Evolutionary conservation across 2,113 vertebrate genomes (phyloP).

Genomic region (Panthera tigris): DNA sequence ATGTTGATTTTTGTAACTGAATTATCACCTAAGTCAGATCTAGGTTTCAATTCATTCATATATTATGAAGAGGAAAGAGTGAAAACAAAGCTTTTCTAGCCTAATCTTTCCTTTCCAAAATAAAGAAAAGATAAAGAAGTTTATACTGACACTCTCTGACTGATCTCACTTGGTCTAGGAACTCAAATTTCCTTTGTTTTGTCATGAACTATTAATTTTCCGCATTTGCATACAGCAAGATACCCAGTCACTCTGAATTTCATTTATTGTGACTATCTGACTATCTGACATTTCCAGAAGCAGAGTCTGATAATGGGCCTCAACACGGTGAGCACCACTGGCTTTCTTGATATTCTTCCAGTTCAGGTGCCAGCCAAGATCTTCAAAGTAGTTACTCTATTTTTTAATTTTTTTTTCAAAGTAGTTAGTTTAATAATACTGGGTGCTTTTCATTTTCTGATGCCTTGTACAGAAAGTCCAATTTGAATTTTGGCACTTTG

Average conservation of each 20-base stretch:
- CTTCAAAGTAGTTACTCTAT: background rate
- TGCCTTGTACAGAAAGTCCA: background rate
- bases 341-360: background rate
- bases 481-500: background rate
- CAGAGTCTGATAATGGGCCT: background rate
- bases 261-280: background rate
- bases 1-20: background rate
- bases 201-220: background rate
- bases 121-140: background rate
- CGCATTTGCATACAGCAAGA: background rate
- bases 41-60: background rate
- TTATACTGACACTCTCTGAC: background rate
- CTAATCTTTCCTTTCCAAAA: background rate
- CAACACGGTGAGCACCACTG: background rate
- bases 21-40: slow-evolving; percentile 2
- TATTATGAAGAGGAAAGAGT: background rate
- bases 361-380: background rate
- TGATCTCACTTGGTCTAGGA: background rate
- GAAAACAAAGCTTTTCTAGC: background rate
- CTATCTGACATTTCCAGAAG: background rate
- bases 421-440: background rate
- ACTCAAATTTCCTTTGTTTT: background rate
- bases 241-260: background rate
- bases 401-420: background rate
- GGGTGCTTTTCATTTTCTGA: background rate